These are phyloP conservation scores for Frieseomelitta varia DNA, from an alignment of 1,140 invertebrate genomes.

Conservation along the genomic window DNA sequence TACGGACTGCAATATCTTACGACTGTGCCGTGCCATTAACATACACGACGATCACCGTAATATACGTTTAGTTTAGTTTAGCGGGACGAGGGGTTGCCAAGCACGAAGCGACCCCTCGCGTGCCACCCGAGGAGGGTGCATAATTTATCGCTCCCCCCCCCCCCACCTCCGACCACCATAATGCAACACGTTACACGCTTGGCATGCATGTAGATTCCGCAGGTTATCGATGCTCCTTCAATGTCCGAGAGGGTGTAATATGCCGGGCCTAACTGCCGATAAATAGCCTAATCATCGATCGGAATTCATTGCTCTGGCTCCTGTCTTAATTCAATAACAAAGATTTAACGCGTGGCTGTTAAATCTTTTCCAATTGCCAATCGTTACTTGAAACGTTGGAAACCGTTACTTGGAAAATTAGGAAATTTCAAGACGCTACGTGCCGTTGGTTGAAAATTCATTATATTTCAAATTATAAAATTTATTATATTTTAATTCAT, in stretches of 20 bases:
- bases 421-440: no score
- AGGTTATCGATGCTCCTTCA: constrained; percentile 69
- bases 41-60: constrained; percentile 73
- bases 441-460: no score
- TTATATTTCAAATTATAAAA: no score
- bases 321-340: constrained; percentile 43
- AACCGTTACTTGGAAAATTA: background rate
- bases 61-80: constrained; percentile 76
- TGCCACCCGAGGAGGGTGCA: constrained; percentile 70
- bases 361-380: background rate
- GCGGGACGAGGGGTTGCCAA: constrained; percentile 56
- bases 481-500: no score
- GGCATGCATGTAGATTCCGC: constrained; percentile 72
- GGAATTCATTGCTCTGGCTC: constrained; percentile 58
- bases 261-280: constrained; percentile 61
- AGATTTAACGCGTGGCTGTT: constrained; percentile 24
- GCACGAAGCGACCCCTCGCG: constrained; percentile 50
- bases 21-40: constrained; percentile 76
- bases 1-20: constrained; percentile 75
- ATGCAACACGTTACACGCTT: constrained; percentile 73
- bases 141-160: constrained; percentile 76
- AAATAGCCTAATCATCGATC: constrained; percentile 66
- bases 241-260: constrained; percentile 47
- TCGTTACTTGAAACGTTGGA: no score
- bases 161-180: constrained; percentile 58